Base-by-base conservation (phyloP, 2,888 invertebrate genomes). In the Netelia fuscicornis region DNA sequence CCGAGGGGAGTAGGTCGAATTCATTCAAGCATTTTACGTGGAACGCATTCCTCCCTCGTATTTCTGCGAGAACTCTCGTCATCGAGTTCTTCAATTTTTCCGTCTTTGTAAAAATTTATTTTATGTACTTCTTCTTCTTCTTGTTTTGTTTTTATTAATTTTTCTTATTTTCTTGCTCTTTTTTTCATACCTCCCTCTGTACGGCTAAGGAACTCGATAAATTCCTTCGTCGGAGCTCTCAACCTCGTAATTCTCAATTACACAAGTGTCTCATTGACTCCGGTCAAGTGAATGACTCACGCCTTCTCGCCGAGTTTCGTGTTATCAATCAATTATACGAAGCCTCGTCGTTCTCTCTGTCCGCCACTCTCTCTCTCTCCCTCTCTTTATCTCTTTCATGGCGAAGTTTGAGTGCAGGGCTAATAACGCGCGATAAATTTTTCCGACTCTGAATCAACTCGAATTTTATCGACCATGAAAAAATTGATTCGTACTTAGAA, bases 281-380 rank as follows among this genome's bases (percentile, higher is more conserved):
- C 85, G 76, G 89, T 90, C 90, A 91, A 90, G 89, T 89, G 90
- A 90, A 89, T 92, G 92, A 92, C 89, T 92, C 91, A 91, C 85
- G 84, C 84, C 52, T 20, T 30, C 62, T 77, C 52, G 54, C 48
- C 70, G 80, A 83, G 74, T 88, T 88, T 86, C 83, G 86, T 89
- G 88, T 87, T 88, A 88, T 89, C 89, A 90, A 90, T 91, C 89
- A 90, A 90, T 91, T 90, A 89, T 72, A 65, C 54, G 65, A 72
- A 23, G 65, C 64, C 72, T 71, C 44, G 88, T 86, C 86, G 76
- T 81, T 80, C 58, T 72, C 64, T 64, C 67, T 68, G 60, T 67
- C 81, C 62, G 3, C 30, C n/a, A 44, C 62, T 48, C 52, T 62
- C 23, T 23, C 23, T n/a, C 8, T 30, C 30, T 23, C 30, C 64